Evolutionary conservation across 2,888 invertebrate species (phyloP).

Genomic region (Nemurella pictetii): DNA sequence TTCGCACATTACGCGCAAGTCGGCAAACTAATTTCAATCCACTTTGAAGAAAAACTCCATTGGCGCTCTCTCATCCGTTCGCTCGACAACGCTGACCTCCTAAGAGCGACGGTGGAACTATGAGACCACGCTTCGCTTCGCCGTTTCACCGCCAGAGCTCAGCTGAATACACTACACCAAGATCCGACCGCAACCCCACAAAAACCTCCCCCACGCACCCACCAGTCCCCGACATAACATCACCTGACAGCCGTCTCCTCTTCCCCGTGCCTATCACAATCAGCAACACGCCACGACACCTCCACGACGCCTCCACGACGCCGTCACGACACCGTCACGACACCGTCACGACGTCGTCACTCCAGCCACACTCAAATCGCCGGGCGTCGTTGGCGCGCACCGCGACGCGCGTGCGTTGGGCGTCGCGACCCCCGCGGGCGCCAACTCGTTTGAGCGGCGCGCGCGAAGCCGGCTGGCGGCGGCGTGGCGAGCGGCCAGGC

Average conservation of each 20-base stretch:
- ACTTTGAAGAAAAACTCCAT: neutral
- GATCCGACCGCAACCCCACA: neutral
- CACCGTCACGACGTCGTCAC: neutral
- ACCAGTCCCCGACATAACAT: no score
- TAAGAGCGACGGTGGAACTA: neutral
- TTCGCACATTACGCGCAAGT: no score
- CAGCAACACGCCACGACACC: no score
- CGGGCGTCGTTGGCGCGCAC: neutral
- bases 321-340: no score
- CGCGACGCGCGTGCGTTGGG: slow-evolving; percentile 19
- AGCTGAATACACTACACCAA: neutral
- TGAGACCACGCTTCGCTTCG: neutral
- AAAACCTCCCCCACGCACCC: no score
- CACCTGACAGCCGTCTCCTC: no score
- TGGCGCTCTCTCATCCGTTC: neutral
- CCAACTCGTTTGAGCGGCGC: slow-evolving; percentile 15
- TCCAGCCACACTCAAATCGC: neutral
- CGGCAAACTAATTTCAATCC: no score
- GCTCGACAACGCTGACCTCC: neutral
- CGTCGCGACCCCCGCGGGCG: slow-evolving; percentile 9
- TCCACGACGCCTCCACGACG: no score
- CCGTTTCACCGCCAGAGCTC: neutral
- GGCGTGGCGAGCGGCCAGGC: neutral
- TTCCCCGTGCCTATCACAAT: no score
- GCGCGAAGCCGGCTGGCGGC: neutral